Evolutionary conservation across 2,888 invertebrate genomes (phyloP).

Genomic region (Harmothoe impar): DNA sequence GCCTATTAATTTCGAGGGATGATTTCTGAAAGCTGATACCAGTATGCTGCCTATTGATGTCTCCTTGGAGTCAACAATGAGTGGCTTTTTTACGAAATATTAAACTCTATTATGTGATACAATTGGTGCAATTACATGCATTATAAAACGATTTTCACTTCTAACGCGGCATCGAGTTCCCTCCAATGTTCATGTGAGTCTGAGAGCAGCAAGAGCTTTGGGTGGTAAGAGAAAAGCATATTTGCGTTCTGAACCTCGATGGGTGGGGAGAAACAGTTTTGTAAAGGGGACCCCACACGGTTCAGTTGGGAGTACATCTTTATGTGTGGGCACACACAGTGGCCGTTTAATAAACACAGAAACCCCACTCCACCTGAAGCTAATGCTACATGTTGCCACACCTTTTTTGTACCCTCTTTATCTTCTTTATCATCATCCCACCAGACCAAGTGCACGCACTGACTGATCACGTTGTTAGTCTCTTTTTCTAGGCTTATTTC

Average conservation of each 20-base stretch:
- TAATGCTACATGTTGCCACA: conserved; percentile 31
- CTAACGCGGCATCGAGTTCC: too few species aligned
- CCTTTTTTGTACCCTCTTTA: neutral
- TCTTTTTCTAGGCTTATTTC: neutral
- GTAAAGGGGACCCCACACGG: conserved; percentile 8
- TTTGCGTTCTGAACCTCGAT: neutral
- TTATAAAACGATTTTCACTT: too few species aligned
- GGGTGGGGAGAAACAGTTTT: conserved; percentile 17
- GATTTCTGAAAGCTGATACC: conserved; percentile 5
- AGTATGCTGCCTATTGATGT: neutral
- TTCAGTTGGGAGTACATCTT: conserved; percentile 5
- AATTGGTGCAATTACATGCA: neutral
- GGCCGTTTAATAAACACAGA: conserved; percentile 1
- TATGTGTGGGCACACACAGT: conserved; percentile 24
- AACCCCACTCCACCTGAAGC: conserved; percentile 35
- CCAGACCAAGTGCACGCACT: neutral
- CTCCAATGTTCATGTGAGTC: too few species aligned
- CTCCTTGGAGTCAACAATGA: neutral
- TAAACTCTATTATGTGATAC: neutral
- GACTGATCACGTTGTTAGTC: neutral
- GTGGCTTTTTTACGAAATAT: neutral
- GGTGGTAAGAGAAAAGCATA: neutral
- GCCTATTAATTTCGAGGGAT: neutral
- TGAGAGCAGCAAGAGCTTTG: too few species aligned
- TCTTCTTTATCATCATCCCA: neutral